These are phyloP conservation scores for Sorex maritimensis DNA, from an alignment of 2,797 vertebrate genomes.

Conservation along the genomic window DNA sequence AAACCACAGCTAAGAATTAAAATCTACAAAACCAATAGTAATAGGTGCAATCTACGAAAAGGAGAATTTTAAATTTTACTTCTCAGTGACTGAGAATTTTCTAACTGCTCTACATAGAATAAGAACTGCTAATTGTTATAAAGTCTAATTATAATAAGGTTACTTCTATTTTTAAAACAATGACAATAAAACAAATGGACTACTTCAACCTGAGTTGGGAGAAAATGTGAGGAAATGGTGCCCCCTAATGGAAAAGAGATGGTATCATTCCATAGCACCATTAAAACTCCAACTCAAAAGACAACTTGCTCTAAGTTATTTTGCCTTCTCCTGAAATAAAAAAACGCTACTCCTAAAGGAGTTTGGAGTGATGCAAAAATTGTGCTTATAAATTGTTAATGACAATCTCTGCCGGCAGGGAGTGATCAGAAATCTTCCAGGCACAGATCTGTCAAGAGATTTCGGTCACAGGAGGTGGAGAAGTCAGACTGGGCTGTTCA, in stretches of 20 bases:
- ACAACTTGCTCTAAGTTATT: background rate
- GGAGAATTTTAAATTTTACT: conserved; percentile 22
- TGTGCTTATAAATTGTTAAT: conserved; percentile 45
- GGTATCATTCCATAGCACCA: conserved; percentile 28
- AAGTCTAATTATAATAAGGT: background rate
- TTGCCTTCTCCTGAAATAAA: background rate
- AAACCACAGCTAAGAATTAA: too few species aligned
- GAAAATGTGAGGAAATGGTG: conserved; percentile 81
- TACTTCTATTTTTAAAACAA: conserved; percentile 52
- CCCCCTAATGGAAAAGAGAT: conserved; percentile 85
- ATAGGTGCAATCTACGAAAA: conserved; percentile 4
- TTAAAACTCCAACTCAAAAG: conserved; percentile 57
- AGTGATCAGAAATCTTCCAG: background rate
- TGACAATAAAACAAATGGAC: conserved; percentile 3
- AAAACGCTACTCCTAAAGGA: conserved; percentile 31
- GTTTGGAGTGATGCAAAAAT: background rate
- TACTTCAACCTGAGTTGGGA: background rate
- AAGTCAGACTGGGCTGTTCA: background rate
- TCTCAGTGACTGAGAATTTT: conserved; percentile 61
- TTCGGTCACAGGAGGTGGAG: background rate
- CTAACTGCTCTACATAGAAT: conserved; percentile 5
- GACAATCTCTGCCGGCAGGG: background rate
- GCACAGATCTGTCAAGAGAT: conserved; percentile 1
- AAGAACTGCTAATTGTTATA: background rate
- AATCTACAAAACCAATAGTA: too few species aligned